Evolutionary conservation across 2,888 invertebrate genomes (phyloP).

Genomic region (Agrilus cyanescens): DNA sequence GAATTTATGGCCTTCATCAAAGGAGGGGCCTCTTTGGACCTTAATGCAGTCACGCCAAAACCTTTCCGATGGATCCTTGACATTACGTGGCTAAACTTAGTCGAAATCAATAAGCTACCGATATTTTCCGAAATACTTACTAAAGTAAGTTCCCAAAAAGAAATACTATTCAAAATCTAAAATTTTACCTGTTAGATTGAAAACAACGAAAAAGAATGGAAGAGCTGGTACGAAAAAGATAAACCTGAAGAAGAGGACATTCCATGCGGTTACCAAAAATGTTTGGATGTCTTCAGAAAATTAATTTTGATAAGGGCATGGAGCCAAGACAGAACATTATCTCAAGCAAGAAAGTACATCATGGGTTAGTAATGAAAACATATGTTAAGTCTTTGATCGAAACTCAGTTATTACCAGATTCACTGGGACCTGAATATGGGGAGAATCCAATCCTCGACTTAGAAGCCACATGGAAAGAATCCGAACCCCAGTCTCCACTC

Average conservation of each 20-base stretch:
- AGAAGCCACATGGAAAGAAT: conserved; percentile 82
- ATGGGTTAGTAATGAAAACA: conserved; percentile 43
- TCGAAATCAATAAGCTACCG: conserved; percentile 78
- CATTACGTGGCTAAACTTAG: conserved; percentile 91
- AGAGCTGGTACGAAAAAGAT: conserved; percentile 83
- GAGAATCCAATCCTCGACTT: conserved; percentile 87
- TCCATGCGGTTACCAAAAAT: conserved; percentile 79
- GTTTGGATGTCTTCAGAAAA: conserved; percentile 80
- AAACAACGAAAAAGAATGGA: conserved; percentile 79
- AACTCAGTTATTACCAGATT: conserved; percentile 44
- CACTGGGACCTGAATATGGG: conserved; percentile 75
- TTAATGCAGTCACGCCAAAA: conserved; percentile 86
- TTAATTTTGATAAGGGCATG: conserved; percentile 78
- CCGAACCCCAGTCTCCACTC: conserved; percentile 76
- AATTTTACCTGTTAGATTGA: conserved; percentile 48
- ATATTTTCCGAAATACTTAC: conserved; percentile 68
- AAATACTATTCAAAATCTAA: conserved; percentile 1
- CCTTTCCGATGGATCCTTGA: conserved; percentile 92
- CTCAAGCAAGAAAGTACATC: conserved; percentile 85
- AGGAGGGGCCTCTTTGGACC: conserved; percentile 87
- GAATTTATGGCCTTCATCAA: conserved; percentile 95
- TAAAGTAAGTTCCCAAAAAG: conserved; percentile 42
- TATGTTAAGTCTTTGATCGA: not conserved
- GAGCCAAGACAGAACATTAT: conserved; percentile 90
- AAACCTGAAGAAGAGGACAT: conserved; percentile 85